Base-by-base conservation (phyloP, 1,140 invertebrate genomes). In the Contarinia nasturtii region DNA sequence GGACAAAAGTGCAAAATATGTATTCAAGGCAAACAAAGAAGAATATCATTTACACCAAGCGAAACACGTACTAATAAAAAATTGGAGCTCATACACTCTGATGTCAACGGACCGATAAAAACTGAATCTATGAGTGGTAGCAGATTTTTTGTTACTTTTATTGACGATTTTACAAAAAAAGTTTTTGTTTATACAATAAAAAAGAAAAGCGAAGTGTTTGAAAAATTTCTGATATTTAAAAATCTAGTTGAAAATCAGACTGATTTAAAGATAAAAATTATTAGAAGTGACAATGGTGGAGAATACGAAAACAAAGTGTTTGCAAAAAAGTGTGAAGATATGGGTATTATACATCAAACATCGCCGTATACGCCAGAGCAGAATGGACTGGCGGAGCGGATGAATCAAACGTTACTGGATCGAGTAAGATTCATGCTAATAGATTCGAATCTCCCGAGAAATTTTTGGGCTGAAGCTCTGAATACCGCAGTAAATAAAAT, bases 381-480 rank as follows among this genome's bases (percentile, higher is more conserved):
- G 46, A 68, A 68, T 47, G 63, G 63, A 11, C 42, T 60, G 18
- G 56, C 61, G 2, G 65, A 68, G 44, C 21, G 59, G 3, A 56
- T 54, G 46, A 68, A 67, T 46, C 37, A 63, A 7, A 55, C 58
- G 0, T 14, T 65, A 15, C 48, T 60, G 5, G 61, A 67, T 36
- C 51, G 50, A 38, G 60, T 64, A 1, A 51, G 55, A 20, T 53
- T 52, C 21, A 58, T 67, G 57, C 43, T 67, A 18, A 49, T 55
- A 48, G 55, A 59, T 33, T 54, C 58, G 46, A 53, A 58, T 1
- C 44, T 67, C 20, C n/a, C 49, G 7, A 56, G 57, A 43, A 10
- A 12, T 2, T 63, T 51, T 49, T 70, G 65, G 66, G 64, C 57
- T 11, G 66, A 69, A 47, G 62, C 66, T 7, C 49, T 62, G 7